Conservation (phyloP, 2,797 vertebrate genomes). For the Thripadectes ignobilis region DNA sequence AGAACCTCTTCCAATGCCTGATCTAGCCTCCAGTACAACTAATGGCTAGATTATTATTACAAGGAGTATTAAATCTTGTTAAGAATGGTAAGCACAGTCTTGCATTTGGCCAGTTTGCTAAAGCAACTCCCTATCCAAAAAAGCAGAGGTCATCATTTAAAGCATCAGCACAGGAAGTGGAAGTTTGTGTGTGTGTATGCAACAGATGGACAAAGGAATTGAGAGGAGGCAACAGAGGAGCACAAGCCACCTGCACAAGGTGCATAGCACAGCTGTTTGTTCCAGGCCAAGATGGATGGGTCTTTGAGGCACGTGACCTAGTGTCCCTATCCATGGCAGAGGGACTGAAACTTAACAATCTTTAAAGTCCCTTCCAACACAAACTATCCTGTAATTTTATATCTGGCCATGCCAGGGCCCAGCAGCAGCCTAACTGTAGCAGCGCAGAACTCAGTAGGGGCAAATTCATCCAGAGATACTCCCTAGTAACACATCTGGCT, state of each 20-base stretch:
- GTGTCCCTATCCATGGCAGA: not conserved
- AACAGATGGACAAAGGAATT: not conserved
- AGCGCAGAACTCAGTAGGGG: not conserved
- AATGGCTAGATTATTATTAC: not conserved
- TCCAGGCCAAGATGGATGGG: not conserved
- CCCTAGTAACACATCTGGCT: not conserved
- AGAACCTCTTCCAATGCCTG: not conserved
- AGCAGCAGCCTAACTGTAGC: not conserved
- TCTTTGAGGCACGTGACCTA: not conserved
- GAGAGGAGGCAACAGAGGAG: not conserved
- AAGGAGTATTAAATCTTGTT: not conserved
- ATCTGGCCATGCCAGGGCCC: not conserved
- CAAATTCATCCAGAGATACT: not conserved
- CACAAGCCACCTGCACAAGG: not conserved
- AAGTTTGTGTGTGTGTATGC: fast-evolving
- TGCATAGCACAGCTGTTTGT: not conserved
- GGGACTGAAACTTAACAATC: not conserved
- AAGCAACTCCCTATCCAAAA: not conserved
- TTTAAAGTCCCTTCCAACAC: not conserved
- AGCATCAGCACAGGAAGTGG: not conserved
- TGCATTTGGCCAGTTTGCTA: not conserved
- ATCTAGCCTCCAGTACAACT: not conserved
- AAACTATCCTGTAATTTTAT: not conserved
- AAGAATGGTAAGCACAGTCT: not conserved
- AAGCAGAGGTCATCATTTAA: not conserved